phyloP scores from a whole-genome alignment of 2,113 vertebrate species.

The Alligator sinensis region DNA sequence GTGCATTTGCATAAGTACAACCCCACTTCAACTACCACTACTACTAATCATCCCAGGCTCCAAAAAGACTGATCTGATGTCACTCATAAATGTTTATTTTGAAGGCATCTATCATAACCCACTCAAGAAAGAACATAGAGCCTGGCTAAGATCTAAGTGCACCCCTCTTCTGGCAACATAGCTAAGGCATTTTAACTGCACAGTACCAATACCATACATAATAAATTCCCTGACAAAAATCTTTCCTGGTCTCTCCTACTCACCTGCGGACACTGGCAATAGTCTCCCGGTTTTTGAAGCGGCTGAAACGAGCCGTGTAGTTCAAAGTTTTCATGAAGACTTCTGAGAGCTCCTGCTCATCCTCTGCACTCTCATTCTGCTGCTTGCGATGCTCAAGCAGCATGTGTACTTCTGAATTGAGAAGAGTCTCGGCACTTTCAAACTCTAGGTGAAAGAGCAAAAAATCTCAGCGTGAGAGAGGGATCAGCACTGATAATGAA shows the following conservation, averaged over 20 bases:
- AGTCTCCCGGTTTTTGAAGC: constrained; percentile 98
- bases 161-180: not conserved
- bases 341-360: constrained; percentile 96
- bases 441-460: constrained; percentile 83
- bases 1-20: not conserved
- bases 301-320: constrained; percentile 95
- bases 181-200: not conserved
- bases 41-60: not conserved
- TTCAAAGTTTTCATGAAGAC: constrained; percentile 99
- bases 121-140: not conserved
- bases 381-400: constrained; percentile 96
- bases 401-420: constrained; percentile 99
- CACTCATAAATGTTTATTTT: not conserved
- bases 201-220: fast-evolving
- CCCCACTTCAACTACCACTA: not conserved
- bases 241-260: fast-evolving
- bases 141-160: not conserved
- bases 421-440: constrained; percentile 92
- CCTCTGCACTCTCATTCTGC: constrained; percentile 98
- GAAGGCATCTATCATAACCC: not conserved
- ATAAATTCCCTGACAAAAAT: fast-evolving
- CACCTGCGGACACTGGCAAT: constrained; percentile 97
- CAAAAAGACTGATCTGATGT: not conserved
- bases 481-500: not conserved
- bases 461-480: not conserved